Conservation (phyloP, 2,888 invertebrate species). For the Apamea monoglypha region DNA sequence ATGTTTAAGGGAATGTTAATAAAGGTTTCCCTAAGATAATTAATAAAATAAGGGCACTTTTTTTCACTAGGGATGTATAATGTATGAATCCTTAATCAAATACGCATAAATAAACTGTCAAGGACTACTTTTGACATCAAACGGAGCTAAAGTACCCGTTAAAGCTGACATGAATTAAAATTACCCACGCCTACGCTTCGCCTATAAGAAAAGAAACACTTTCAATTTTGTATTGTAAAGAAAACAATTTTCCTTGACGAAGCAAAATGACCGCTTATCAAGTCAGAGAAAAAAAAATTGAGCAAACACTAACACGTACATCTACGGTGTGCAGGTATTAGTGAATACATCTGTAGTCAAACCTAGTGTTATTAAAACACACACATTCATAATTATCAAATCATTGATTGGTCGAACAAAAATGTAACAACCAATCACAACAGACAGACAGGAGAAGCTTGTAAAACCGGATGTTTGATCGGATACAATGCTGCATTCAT, state of each 20-base stretch:
- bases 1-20: too few relatives aligned
- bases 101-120: background rate
- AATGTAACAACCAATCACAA: slow-evolving; percentile 22
- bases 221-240: background rate
- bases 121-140: background rate
- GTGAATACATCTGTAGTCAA: background rate
- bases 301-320: background rate
- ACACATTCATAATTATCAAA: slow-evolving; percentile 2
- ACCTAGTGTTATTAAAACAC: background rate
- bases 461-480: background rate
- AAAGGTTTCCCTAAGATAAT: accelerated
- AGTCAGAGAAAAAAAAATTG: background rate
- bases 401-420: slow-evolving; percentile 28
- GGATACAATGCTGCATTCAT: slow-evolving; percentile 16
- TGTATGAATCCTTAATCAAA: background rate
- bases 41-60: background rate
- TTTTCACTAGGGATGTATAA: background rate
- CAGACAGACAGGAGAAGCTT: background rate
- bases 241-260: background rate
- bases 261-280: slow-evolving; percentile 4
- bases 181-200: background rate
- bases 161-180: background rate
- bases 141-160: background rate
- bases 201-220: background rate
- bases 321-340: background rate